Evolutionary conservation across 2,888 invertebrate genomes (phyloP).

Genomic region (Cheiracanthium punctorium): DNA sequence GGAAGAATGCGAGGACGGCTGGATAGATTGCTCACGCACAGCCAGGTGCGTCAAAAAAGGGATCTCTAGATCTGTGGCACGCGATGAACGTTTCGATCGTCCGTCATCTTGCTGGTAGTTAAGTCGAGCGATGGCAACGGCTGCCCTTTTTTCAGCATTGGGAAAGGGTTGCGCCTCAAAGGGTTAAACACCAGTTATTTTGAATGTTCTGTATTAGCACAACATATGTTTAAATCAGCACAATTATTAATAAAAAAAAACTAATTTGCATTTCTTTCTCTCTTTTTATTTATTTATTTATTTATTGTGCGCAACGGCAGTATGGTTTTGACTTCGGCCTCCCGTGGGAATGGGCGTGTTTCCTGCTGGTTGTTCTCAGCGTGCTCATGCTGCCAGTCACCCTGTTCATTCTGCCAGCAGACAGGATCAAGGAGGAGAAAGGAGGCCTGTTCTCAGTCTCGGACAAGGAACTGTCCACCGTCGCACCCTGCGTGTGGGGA

Average conservation of each 20-base stretch:
- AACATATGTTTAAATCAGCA: background rate
- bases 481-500: conserved; percentile 63
- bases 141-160: too few relatives aligned
- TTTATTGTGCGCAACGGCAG: background rate
- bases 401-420: conserved; percentile 68
- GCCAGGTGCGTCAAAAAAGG: too few relatives aligned
- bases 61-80: too few relatives aligned
- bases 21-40: too few relatives aligned
- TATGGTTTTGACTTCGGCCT: conserved; percentile 70
- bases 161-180: too few relatives aligned
- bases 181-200: too few relatives aligned
- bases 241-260: background rate
- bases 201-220: too few relatives aligned
- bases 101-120: too few relatives aligned
- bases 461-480: conserved; percentile 55
- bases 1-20: too few relatives aligned
- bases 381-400: conserved; percentile 71
- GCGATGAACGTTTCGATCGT: too few relatives aligned
- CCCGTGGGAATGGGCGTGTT: conserved; percentile 69
- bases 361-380: conserved; percentile 67
- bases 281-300: too few relatives aligned
- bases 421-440: conserved; percentile 52
- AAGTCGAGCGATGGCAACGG: too few relatives aligned
- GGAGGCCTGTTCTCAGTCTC: conserved; percentile 25
- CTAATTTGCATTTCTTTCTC: background rate